Conservation (phyloP, 2,797 vertebrate species). For the Phrynocephalus vlangalii region DNA sequence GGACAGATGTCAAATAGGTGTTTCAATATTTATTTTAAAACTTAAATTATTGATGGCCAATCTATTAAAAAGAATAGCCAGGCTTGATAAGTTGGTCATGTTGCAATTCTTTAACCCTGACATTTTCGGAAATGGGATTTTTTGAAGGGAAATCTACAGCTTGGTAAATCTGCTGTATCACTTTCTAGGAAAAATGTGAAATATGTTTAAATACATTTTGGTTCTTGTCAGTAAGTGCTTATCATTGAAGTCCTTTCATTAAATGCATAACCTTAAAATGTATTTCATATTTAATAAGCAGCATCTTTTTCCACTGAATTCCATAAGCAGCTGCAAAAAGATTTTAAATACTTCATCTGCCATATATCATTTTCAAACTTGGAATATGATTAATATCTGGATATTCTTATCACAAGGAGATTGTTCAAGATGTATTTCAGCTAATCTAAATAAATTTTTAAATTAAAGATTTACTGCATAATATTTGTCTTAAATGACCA, state of each 20-base stretch:
- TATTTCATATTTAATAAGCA: conserved; percentile 51
- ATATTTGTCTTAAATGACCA: conserved; percentile 60
- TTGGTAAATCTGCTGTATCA: conserved; percentile 47
- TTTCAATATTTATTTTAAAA: conserved; percentile 88
- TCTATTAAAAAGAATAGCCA: conserved; percentile 67
- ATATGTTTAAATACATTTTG: conserved; percentile 37
- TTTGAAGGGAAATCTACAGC: conserved; percentile 42
- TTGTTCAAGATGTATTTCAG: conserved; percentile 71
- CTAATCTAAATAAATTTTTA: conserved; percentile 76
- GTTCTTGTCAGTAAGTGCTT: conserved; percentile 54
- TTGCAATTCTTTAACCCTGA: conserved; percentile 60
- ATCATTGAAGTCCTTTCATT: conserved; percentile 51
- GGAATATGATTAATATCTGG: conserved; percentile 64
- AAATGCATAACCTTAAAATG: conserved; percentile 62
- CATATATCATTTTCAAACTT: conserved; percentile 60
- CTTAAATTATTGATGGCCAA: conserved; percentile 85
- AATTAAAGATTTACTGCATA: conserved; percentile 60
- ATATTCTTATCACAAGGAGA: conserved; percentile 65
- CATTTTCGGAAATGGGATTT: conserved; percentile 57
- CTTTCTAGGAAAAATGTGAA: conserved; percentile 49
- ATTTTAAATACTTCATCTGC: conserved; percentile 67
- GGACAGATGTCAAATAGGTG: conserved; percentile 75
- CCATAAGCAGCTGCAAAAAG: conserved; percentile 61
- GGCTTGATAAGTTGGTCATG: conserved; percentile 66
- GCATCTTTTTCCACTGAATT: conserved; percentile 57